Percentiles rank a stretch among this genome's conserved stretches.
Evolutionary conservation across 2,888 invertebrate genomes (phyloP).

Genomic region (Plebejus anna): DNA sequence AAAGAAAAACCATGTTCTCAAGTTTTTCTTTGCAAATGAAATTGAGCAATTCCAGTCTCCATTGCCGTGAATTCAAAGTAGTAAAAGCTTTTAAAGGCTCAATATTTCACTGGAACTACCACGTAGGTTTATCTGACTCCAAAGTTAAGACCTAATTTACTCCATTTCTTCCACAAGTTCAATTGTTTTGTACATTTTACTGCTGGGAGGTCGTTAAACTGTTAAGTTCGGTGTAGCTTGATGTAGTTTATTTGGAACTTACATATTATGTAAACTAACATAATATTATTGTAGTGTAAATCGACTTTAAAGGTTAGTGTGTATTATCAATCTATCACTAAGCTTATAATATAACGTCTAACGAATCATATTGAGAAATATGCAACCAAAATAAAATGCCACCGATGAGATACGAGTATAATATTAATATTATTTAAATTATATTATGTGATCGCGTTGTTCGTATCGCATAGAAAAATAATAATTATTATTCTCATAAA

Average conservation of each 20-base stretch:
- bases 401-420: background rate
- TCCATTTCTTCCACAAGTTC: constrained; percentile 12
- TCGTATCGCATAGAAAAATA: too few species aligned
- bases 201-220: background rate
- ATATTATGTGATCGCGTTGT: background rate
- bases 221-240: background rate
- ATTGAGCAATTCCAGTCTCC: constrained; percentile 21
- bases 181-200: constrained; percentile 21
- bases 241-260: background rate
- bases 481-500: too few species aligned
- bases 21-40: constrained; percentile 22
- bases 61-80: constrained; percentile 23
- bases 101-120: constrained; percentile 23
- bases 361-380: too few species aligned
- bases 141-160: constrained; percentile 24
- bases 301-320: too few species aligned
- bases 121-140: constrained; percentile 14
- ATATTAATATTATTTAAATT: background rate
- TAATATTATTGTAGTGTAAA: background rate
- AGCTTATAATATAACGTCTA: background rate
- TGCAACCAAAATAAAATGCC: too few species aligned
- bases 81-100: constrained; percentile 26
- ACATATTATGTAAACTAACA: background rate
- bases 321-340: background rate
- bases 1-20: constrained; percentile 24